These are phyloP conservation scores for Crocidura indochinensis DNA, from an alignment of 2,797 vertebrate genomes.

Conservation along the genomic window DNA sequence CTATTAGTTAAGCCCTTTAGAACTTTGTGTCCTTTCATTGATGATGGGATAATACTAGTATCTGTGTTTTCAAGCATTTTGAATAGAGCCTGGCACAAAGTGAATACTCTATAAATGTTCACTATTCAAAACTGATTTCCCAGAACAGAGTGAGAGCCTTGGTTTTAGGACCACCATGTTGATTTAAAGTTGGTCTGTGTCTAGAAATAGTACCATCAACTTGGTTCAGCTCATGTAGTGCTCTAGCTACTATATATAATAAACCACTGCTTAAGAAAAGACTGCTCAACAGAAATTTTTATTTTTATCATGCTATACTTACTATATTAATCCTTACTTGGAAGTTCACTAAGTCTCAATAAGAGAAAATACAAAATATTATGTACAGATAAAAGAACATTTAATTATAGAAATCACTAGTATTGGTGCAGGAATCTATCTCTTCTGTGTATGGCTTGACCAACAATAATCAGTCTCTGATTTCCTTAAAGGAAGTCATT, in stretches of 20 bases:
- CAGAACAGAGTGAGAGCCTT: not conserved
- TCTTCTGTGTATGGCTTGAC: conserved; percentile 69
- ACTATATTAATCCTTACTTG: not conserved
- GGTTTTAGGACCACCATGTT: not conserved
- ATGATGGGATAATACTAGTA: too few relatives aligned
- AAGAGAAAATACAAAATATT: conserved; percentile 59
- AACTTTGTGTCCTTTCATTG: not conserved
- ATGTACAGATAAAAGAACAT: conserved; percentile 59
- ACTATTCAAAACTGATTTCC: not conserved
- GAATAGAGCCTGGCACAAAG: not conserved
- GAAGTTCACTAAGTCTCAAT: conserved; percentile 30
- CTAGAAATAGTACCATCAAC: not conserved
- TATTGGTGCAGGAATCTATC: conserved; percentile 50
- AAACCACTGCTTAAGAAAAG: not conserved
- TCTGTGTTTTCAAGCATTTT: not conserved
- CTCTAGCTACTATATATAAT: not conserved
- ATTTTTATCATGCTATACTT: not conserved
- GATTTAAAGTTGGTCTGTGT: not conserved
- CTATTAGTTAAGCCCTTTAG: not conserved
- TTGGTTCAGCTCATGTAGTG: not conserved
- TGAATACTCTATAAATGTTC: not conserved
- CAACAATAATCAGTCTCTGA: conserved; percentile 80
- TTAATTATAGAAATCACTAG: conserved; percentile 43
- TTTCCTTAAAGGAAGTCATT: conserved; percentile 72
- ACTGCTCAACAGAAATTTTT: not conserved